Percentiles rank a stretch among this genome's conserved stretches.
phyloP scores from a whole-genome alignment of 2,888 invertebrate genomes.

The Tipula vernalis region DNA sequence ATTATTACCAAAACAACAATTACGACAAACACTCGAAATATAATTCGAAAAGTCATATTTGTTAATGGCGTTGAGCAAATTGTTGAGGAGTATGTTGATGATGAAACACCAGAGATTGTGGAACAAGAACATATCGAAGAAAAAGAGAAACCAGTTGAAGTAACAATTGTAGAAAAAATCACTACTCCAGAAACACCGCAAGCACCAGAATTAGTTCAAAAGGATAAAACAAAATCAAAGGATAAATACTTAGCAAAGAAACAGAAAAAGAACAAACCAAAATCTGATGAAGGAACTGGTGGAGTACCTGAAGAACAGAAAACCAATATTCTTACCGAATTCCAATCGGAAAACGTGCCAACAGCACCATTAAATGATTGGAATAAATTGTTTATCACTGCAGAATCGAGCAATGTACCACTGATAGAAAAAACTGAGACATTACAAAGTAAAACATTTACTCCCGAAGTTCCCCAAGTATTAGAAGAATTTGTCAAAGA shows the following conservation, averaged over 20 bases:
- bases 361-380: not conserved
- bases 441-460: not conserved
- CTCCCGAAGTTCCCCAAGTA: not conserved
- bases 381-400: not conserved
- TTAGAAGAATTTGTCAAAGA: not conserved
- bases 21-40: conserved; percentile 59
- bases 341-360: not conserved
- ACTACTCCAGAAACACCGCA: not conserved
- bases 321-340: not conserved
- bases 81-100: conserved; percentile 68
- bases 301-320: not conserved
- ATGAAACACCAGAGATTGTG: conserved; percentile 57
- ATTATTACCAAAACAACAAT: conserved; percentile 38
- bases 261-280: not conserved
- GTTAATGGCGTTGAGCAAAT: conserved; percentile 69
- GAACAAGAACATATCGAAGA: not conserved
- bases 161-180: not conserved
- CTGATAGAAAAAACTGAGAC: not conserved
- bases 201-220: not conserved
- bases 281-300: not conserved
- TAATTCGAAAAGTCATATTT: conserved; percentile 62
- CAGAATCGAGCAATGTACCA: not conserved
- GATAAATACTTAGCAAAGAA: not conserved
- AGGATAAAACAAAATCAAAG: not conserved
- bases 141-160: not conserved